Percentiles rank a stretch among this genome's conserved stretches.
Conservation (phyloP, 1,140 invertebrate genomes). For the Eubasilissa regina region DNA sequence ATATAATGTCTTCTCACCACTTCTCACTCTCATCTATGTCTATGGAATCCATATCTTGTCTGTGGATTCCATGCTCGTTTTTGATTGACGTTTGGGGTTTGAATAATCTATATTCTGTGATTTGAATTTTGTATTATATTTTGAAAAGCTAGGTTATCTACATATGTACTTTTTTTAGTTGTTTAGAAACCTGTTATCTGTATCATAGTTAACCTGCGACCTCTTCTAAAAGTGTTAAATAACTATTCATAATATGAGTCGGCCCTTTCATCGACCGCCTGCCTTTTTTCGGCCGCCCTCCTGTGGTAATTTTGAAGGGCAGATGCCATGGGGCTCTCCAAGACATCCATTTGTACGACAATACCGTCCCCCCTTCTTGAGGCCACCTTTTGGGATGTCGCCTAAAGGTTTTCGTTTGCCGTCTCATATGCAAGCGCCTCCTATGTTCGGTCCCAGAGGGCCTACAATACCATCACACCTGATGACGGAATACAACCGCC, state of each 20-base stretch:
- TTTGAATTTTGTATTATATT: slow-evolving; percentile 6
- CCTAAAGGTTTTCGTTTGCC: slow-evolving; percentile 58
- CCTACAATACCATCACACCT: slow-evolving; percentile 63
- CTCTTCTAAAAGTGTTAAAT: not conserved
- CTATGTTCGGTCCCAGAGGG: slow-evolving; percentile 67
- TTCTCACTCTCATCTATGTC: too few relatives aligned
- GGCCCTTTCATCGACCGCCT: slow-evolving; percentile 26
- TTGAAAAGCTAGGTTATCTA: not conserved
- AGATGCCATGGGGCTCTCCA: slow-evolving; percentile 36
- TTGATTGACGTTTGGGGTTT: not conserved
- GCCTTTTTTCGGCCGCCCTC: slow-evolving; percentile 25
- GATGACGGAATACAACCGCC: slow-evolving; percentile 51
- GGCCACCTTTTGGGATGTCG: slow-evolving; percentile 65
- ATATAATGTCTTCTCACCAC: too few relatives aligned
- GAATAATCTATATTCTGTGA: too few relatives aligned
- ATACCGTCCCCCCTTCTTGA: slow-evolving; percentile 57
- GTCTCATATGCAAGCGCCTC: slow-evolving; percentile 64
- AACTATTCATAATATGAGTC: slow-evolving; percentile 9
- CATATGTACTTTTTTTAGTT: not conserved
- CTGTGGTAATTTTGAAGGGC: slow-evolving; percentile 28
- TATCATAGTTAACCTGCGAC: not conserved
- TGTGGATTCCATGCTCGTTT: slow-evolving; percentile 25
- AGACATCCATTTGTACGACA: slow-evolving; percentile 2
- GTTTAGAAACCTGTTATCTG: too few relatives aligned
- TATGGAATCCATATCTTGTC: too few relatives aligned